Percentiles rank a stretch among this genome's conserved stretches.
These are phyloP conservation scores for Chaetodon trifascialis DNA, from an alignment of 2,113 vertebrate genomes.

Conservation along the genomic window DNA sequence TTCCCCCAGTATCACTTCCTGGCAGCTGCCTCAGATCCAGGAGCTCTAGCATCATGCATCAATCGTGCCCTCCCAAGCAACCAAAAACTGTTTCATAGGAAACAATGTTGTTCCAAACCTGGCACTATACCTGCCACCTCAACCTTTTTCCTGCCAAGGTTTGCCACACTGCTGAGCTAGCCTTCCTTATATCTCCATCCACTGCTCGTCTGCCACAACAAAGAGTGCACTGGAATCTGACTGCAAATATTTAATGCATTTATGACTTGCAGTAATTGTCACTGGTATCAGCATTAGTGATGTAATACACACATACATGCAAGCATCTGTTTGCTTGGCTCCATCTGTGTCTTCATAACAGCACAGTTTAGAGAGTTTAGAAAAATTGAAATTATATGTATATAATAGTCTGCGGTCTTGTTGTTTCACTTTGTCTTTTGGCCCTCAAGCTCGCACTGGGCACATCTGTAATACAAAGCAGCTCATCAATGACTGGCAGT, in stretches of 20 bases:
- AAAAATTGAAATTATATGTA: constrained; percentile 8
- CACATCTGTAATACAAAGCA: constrained; percentile 56
- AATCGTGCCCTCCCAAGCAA: constrained; percentile 17
- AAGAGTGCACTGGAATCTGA: constrained; percentile 18
- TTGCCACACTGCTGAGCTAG: constrained; percentile 49
- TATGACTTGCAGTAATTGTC: constrained; percentile 5
- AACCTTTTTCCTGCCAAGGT: constrained; percentile 54
- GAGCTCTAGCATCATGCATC: constrained; percentile 5
- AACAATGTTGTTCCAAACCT: constrained; percentile 31
- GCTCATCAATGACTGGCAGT: constrained; percentile 56
- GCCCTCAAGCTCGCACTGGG: constrained; percentile 25
- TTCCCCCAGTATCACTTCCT: neutral
- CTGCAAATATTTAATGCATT: constrained; percentile 1
- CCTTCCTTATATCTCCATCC: constrained; percentile 28
- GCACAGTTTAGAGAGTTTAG: neutral
- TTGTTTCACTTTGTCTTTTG: constrained; percentile 42
- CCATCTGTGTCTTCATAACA: neutral
- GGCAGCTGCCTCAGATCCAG: constrained; percentile 10
- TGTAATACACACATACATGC: neutral
- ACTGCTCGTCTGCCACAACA: constrained; percentile 26
- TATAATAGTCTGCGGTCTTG: neutral
- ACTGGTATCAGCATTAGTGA: neutral
- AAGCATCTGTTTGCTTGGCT: neutral
- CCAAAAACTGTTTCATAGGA: constrained; percentile 25
- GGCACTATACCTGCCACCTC: constrained; percentile 37